Percentiles rank a stretch among this genome's conserved stretches.
phyloP scores from a whole-genome alignment of 2,113 vertebrate species.

The Lepus europaeus region DNA sequence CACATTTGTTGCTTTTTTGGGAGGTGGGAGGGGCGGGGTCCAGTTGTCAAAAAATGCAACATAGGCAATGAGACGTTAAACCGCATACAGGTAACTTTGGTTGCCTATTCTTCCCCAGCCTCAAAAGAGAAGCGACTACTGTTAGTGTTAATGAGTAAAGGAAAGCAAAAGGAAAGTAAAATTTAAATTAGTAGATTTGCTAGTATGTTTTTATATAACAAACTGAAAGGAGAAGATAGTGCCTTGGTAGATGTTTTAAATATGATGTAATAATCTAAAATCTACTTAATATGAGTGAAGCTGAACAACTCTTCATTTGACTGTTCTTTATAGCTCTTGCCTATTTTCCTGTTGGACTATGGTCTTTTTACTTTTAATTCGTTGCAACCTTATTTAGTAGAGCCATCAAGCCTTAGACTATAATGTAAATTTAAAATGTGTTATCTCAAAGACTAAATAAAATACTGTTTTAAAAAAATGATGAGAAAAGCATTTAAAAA shows the following conservation, averaged over 20 bases:
- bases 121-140: not conserved
- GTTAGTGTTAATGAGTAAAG: not conserved
- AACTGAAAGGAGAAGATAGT: slow-evolving; percentile 18
- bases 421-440: no score
- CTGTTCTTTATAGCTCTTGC: no score
- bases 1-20: not conserved
- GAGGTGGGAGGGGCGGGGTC: no score
- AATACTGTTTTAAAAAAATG: no score
- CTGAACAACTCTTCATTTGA: no score
- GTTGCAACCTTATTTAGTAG: no score
- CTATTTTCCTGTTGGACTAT: no score
- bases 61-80: not conserved
- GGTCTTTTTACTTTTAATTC: no score
- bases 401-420: no score
- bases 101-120: not conserved
- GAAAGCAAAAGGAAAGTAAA: slow-evolving; percentile 14
- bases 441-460: no score
- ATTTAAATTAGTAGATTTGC: not conserved
- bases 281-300: no score
- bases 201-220: not conserved
- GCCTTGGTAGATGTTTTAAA: not conserved
- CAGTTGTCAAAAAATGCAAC: not conserved
- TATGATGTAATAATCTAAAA: no score
- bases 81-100: not conserved
- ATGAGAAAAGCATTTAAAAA: not conserved